These are phyloP conservation scores for Apamea monoglypha DNA, from an alignment of 2,888 invertebrate genomes.

Conservation along the genomic window DNA sequence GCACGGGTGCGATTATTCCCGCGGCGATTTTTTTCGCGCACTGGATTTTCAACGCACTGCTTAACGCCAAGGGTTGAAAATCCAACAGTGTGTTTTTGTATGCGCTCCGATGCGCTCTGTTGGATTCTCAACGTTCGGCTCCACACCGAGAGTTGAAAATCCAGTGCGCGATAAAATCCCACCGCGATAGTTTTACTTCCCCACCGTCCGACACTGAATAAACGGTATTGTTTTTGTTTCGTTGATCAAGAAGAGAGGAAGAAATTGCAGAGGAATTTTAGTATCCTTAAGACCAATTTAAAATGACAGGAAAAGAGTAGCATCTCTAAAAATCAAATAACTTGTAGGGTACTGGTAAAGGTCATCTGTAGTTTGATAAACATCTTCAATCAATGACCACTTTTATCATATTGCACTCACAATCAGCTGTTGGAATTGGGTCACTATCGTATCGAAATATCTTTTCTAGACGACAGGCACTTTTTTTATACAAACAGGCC, in stretches of 20 bases:
- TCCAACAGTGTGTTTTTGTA: no score
- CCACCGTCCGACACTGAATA: no score
- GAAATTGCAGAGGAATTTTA: not conserved
- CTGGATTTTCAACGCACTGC: no score
- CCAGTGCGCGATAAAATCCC: no score
- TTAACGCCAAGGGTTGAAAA: no score
- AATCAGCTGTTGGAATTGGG: conserved; percentile 46
- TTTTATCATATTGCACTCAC: conserved; percentile 39
- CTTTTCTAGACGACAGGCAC: not conserved
- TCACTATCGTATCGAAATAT: conserved; percentile 15
- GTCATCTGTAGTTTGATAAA: conserved; percentile 26
- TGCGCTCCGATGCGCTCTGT: no score
- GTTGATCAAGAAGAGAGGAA: not conserved
- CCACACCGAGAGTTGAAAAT: no score
- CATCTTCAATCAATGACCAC: conserved; percentile 19
- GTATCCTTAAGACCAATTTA: not conserved
- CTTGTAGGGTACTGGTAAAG: conserved; percentile 1
- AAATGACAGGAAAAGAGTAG: not conserved
- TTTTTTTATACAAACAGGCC: not conserved
- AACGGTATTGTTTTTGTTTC: no score
- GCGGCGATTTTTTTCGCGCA: no score
- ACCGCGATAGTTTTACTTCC: no score
- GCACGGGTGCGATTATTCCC: no score
- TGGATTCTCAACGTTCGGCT: no score
- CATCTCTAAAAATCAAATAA: not conserved